These are phyloP conservation scores for Camelus dromedarius DNA, from an alignment of 2,113 vertebrate genomes.

Conservation along the genomic window DNA sequence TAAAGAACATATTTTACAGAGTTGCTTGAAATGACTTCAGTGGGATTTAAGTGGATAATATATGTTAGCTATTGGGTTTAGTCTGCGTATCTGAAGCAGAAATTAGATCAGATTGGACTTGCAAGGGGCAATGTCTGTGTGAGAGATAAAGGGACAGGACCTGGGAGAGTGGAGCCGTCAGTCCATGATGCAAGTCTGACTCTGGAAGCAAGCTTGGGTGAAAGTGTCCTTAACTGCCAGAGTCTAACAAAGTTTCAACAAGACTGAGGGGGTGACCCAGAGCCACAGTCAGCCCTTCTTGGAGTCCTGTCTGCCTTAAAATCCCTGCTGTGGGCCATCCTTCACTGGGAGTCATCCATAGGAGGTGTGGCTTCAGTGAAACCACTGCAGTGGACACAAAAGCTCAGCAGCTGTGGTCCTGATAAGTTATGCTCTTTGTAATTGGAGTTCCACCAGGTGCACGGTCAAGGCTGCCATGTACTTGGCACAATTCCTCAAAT, in stretches of 20 bases:
- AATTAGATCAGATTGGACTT: neutral
- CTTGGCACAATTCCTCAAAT: neutral
- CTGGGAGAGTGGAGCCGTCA: neutral
- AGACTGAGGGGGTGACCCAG: neutral
- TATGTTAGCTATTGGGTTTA: neutral
- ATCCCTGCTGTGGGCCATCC: neutral
- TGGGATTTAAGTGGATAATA: neutral
- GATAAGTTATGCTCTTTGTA: neutral
- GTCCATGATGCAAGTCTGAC: neutral
- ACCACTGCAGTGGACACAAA: neutral
- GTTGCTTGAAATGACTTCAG: neutral
- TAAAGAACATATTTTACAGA: neutral
- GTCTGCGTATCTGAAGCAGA: neutral
- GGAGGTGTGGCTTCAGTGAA: no score
- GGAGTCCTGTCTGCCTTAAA: neutral
- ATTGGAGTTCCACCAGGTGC: neutral
- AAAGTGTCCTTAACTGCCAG: neutral
- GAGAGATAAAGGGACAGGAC: neutral
- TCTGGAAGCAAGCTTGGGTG: fast-evolving
- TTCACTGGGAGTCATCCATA: neutral
- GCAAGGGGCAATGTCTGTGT: neutral
- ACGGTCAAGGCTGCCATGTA: neutral
- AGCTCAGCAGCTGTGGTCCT: neutral
- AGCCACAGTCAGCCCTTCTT: neutral
- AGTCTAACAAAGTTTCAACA: neutral